Base-by-base conservation (phyloP, 2,797 vertebrate species). In the Sphaeramia orbicularis region DNA sequence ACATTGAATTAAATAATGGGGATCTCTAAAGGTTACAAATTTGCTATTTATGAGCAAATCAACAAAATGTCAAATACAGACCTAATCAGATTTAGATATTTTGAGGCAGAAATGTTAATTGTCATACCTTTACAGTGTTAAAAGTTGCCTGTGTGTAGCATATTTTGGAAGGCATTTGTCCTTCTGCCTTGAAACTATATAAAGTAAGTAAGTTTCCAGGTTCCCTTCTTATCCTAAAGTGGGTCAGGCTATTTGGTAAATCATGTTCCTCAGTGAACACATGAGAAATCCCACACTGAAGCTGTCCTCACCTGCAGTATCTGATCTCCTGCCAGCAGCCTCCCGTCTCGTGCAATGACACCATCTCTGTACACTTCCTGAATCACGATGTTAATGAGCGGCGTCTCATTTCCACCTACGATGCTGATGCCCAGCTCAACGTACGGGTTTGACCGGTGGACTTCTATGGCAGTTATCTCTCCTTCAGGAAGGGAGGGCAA, bases 281-380 rank as follows among this genome's bases (percentile, higher is more conserved):
- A 9, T 60, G 8, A 40, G 1, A 40, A 41, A 38, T 12, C 18
- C 2, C 14, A 11, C 48, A 18, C 2, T 8, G 7, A 15, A 7
- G 10, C n/a, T 2, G 16, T 8, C 3, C 40, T 32, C 91, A 98
- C 98, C 95, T 99, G 97, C 62, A 99, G 94, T 86, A 99, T 97
- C 87, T 99, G 98, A 92, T 99, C 98, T 56, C 98, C 98, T 35
- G 98, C 97, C 75, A 99, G 93, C 76, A 99, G 96, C 87, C 98
- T 91, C 80, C 98, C 97, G 13, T 99, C 98, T 81, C 95, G 94
- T 71, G 98, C 97, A 30, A 99, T 97, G 77, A 99, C 95, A 15
- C 98, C 96, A 32, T 99, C 98, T 21, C 98, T 93, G 91, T 99
- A 99, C 79, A 99, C 98, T 75, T 99, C 98, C 82, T 99, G 98